Conservation (phyloP, 1,140 invertebrate genomes). For the Zaprionus capensis region DNA sequence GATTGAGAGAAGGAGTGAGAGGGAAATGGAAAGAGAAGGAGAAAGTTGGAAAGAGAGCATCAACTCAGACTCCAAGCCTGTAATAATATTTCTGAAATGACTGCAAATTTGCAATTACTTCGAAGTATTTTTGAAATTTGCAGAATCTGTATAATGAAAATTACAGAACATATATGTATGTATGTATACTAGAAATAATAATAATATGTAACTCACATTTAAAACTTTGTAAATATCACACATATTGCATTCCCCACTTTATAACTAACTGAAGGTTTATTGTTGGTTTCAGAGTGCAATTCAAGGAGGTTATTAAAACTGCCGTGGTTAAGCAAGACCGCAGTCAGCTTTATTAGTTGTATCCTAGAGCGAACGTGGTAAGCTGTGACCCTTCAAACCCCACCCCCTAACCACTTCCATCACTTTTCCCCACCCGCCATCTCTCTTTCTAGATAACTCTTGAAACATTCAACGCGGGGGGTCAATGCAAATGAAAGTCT, state of each 20-base stretch:
- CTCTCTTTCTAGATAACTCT: not conserved
- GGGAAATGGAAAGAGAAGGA: not conserved
- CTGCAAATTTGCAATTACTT: not conserved
- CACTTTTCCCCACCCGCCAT: not conserved
- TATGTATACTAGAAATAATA: too few relatives aligned
- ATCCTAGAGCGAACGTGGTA: too few relatives aligned
- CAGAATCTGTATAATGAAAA: not conserved
- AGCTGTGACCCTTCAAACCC: too few relatives aligned
- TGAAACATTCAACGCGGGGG: not conserved
- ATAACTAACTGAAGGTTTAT: not conserved
- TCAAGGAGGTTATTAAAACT: not conserved
- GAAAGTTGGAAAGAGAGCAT: not conserved
- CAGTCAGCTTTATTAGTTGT: not conserved
- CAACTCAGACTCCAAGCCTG: too few relatives aligned
- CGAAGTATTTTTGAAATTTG: not conserved
- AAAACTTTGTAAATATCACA: not conserved
- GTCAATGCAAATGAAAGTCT: conserved; percentile 40
- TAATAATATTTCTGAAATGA: not conserved
- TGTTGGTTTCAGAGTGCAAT: not conserved
- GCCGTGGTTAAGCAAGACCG: not conserved
- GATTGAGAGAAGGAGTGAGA: not conserved
- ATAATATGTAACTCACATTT: too few relatives aligned
- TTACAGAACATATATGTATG: too few relatives aligned
- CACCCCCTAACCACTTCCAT: too few relatives aligned
- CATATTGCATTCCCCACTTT: too few relatives aligned